Percentiles rank a stretch among this genome's conserved stretches.
These are phyloP conservation scores for Rhabdornis inornatus DNA, from an alignment of 2,113 vertebrate genomes.

Conservation along the genomic window DNA sequence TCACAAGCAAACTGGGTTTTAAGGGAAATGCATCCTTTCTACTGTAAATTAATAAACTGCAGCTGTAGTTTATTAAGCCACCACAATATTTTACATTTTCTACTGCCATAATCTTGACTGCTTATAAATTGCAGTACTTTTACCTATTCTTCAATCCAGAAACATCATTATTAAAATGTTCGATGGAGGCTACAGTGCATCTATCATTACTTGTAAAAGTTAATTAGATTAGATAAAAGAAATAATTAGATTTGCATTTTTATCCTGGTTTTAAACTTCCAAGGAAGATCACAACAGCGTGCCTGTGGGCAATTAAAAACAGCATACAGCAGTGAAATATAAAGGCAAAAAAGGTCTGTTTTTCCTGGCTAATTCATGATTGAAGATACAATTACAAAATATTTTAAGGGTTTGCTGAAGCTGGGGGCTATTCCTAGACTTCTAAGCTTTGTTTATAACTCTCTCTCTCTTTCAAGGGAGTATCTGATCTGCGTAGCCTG, in stretches of 20 bases:
- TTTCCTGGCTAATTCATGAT: slow-evolving; percentile 73
- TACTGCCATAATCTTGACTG: slow-evolving; percentile 28
- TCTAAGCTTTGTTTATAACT: slow-evolving; percentile 76
- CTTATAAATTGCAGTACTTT: slow-evolving; percentile 57
- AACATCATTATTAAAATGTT: slow-evolving; percentile 75
- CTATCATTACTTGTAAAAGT: slow-evolving; percentile 76
- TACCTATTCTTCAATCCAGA: slow-evolving; percentile 77
- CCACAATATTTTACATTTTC: slow-evolving; percentile 55
- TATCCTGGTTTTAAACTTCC: slow-evolving; percentile 74
- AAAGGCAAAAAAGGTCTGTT: slow-evolving; percentile 69
- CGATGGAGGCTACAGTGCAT: slow-evolving; percentile 69
- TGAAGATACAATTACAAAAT: slow-evolving; percentile 81
- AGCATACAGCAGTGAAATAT: slow-evolving; percentile 69
- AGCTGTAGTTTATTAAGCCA: slow-evolving; percentile 36
- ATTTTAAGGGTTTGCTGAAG: slow-evolving; percentile 81
- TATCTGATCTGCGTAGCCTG: slow-evolving; percentile 68
- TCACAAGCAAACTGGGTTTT: background rate
- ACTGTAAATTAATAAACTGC: slow-evolving; percentile 23
- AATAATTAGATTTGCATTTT: slow-evolving; percentile 84
- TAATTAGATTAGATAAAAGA: slow-evolving; percentile 82
- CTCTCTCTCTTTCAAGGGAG: slow-evolving; percentile 65
- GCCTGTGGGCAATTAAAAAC: slow-evolving; percentile 77
- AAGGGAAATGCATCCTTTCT: background rate
- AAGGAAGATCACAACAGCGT: slow-evolving; percentile 74
- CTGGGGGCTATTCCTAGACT: slow-evolving; percentile 78